Base-by-base conservation (phyloP, 2,888 invertebrate species). In the Cosmia pyralina region DNA sequence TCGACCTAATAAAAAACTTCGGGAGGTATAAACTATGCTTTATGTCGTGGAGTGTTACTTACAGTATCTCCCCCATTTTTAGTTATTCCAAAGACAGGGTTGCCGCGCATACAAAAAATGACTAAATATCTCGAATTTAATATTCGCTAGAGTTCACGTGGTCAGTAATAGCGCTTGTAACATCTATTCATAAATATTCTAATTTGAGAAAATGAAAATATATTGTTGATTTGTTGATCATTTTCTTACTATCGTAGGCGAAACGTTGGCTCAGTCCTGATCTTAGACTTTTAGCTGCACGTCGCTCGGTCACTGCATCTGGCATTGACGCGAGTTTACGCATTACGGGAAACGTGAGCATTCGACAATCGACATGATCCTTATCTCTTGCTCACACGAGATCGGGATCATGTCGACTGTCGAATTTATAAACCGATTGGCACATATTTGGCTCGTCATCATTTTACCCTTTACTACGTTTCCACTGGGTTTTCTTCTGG, bases 41-140 rank as follows among this genome's bases (percentile, higher is more conserved):
- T 63, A 53, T 82, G 65, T 66, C 66, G 79, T 82, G n/a, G 50
- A 69, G 48, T 69, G 62, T n/a, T 28, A 28, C 28, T 63, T 66
- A 78, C 78, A 63, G 22, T 77, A 66, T 63, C 80, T 79, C n/a
- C 67, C 67, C 72, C 28, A 44, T 62, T 66, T 82, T 80, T 58
- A 41, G 52, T 46, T 10, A 11, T 28, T 59, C n/a, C 48, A 10
- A 19, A 34, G 10, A 13, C 52, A 82, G 73, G 80, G 80, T 28
- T 78, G 58, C 52, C 73, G 46, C n/a, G 4, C 11, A 46, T 44
- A 58, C n/a, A 2, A 55, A 53, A 64, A 28, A 38, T 8, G 0
- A 19, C 5, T 13, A 41, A 55, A n/a, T 28, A 8, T 3, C 10
- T 75, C n/a, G 19, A 44, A 69, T 28, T 60, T 0, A 15, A 52